These are phyloP conservation scores for Bovichtus diacanthus DNA, from an alignment of 2,797 vertebrate genomes.

Conservation along the genomic window DNA sequence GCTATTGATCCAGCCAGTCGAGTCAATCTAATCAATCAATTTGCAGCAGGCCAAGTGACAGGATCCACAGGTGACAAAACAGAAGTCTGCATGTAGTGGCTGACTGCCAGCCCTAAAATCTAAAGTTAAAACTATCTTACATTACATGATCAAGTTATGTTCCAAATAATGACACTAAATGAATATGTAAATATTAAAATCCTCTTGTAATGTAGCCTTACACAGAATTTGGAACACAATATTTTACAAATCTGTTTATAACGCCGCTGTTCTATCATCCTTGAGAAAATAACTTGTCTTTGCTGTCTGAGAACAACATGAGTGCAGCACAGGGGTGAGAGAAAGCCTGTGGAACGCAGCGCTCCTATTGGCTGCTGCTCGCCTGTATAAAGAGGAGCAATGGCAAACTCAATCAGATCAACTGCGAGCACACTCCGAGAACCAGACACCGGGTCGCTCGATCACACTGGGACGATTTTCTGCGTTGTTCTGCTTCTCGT, in stretches of 20 bases:
- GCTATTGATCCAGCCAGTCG: constrained; percentile 57
- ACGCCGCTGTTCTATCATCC: not conserved
- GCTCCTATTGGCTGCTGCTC: constrained; percentile 80
- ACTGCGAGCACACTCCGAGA: constrained; percentile 67
- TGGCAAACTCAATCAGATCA: constrained; percentile 80
- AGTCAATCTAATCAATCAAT: constrained; percentile 65
- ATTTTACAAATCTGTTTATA: not conserved
- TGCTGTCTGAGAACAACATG: constrained; percentile 34
- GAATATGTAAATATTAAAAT: not conserved
- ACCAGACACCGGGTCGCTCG: not conserved
- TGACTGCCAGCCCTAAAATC: not conserved
- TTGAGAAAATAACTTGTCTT: constrained; percentile 17
- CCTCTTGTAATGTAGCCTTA: not conserved
- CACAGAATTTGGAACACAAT: not conserved
- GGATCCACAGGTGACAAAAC: constrained; percentile 33
- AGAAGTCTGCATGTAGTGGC: constrained; percentile 31
- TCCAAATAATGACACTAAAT: not conserved
- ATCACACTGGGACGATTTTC: constrained; percentile 28
- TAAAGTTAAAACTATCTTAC: not conserved
- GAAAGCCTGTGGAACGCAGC: constrained; percentile 59
- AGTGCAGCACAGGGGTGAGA: constrained; percentile 43
- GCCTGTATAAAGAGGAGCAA: constrained; percentile 80
- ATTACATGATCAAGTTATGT: not conserved
- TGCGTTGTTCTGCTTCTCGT: constrained; percentile 9
- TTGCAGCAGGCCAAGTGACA: constrained; percentile 36